These are phyloP conservation scores for Lordiphosa fenestrarum DNA, from an alignment of 2,888 invertebrate species.

Conservation along the genomic window DNA sequence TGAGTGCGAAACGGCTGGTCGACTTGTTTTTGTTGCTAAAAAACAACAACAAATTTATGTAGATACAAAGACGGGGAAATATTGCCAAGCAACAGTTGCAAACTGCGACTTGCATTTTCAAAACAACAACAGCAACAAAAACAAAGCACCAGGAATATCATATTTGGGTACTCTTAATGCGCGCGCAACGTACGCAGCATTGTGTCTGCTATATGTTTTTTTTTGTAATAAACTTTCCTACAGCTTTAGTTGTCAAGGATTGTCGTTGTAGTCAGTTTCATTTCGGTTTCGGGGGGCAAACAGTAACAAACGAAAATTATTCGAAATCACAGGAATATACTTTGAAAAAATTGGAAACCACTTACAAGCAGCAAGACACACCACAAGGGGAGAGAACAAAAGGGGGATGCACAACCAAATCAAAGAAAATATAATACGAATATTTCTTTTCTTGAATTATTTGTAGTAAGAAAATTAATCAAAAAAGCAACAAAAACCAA, in stretches of 20 bases:
- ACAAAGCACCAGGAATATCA: background rate
- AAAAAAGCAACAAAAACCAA: conserved; percentile 4
- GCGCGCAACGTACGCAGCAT: too few relatives aligned
- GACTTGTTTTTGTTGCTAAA: conserved; percentile 57
- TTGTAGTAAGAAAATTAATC: conserved; percentile 7
- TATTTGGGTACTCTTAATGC: background rate
- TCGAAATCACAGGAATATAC: conserved; percentile 6
- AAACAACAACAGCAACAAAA: conserved; percentile 1
- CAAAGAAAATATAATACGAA: background rate
- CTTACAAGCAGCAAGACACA: background rate
- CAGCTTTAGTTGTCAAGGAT: background rate
- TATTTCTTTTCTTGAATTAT: background rate
- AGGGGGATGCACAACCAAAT: background rate
- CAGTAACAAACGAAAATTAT: conserved; percentile 21
- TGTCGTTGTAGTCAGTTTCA: conserved; percentile 14
- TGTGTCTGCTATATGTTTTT: too few relatives aligned
- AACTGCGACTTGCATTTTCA: conserved; percentile 13
- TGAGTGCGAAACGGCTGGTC: background rate
- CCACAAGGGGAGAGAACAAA: background rate
- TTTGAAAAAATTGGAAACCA: background rate
- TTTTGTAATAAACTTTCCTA: too few relatives aligned
- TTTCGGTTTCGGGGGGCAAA: background rate
- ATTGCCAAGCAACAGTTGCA: conserved; percentile 37
- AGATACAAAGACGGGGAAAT: conserved; percentile 28
- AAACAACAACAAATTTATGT: conserved; percentile 30